These are phyloP conservation scores for Cynodonichthys magdalenae DNA, from an alignment of 2,797 vertebrate species.

Conservation along the genomic window DNA sequence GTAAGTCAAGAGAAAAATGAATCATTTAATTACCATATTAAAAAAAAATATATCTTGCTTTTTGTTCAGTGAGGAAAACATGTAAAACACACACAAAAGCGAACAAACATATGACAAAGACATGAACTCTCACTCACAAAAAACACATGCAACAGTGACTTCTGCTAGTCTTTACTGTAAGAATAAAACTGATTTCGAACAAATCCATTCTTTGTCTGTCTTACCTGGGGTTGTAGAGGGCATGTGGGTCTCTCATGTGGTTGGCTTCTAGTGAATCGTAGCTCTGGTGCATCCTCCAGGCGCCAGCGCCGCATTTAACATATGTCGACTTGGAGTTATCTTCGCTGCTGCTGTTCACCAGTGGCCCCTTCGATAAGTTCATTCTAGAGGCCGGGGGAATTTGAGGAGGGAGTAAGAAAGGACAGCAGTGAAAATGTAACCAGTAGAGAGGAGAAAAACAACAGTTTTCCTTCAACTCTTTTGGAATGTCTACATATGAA, in stretches of 20 bases:
- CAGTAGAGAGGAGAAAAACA: conserved; percentile 19
- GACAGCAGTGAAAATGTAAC: conserved; percentile 24
- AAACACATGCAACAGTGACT: too few relatives aligned
- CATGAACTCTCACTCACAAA: too few relatives aligned
- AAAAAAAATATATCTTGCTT: too few relatives aligned
- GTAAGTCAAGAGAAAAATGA: too few relatives aligned
- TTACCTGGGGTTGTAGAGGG: conserved; percentile 87
- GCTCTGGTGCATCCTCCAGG: conserved; percentile 87
- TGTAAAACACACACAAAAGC: neutral
- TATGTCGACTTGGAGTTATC: conserved; percentile 81
- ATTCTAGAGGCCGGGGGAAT: conserved; percentile 71
- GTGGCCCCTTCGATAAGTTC: conserved; percentile 87
- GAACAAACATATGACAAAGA: neutral
- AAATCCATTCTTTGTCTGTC: conserved; percentile 28
- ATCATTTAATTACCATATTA: too few relatives aligned
- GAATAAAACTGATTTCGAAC: conserved; percentile 37
- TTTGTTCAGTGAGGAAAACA: too few relatives aligned
- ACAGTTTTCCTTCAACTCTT: neutral
- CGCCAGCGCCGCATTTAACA: conserved; percentile 83
- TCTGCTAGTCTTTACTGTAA: conserved; percentile 33
- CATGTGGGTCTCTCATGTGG: conserved; percentile 86
- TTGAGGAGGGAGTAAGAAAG: conserved; percentile 51
- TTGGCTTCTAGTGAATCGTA: conserved; percentile 84
- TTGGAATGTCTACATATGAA: too few relatives aligned
- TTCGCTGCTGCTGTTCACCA: conserved; percentile 85